These are phyloP conservation scores for Ammodytes dubius DNA, from an alignment of 2,113 vertebrate genomes.

Conservation along the genomic window DNA sequence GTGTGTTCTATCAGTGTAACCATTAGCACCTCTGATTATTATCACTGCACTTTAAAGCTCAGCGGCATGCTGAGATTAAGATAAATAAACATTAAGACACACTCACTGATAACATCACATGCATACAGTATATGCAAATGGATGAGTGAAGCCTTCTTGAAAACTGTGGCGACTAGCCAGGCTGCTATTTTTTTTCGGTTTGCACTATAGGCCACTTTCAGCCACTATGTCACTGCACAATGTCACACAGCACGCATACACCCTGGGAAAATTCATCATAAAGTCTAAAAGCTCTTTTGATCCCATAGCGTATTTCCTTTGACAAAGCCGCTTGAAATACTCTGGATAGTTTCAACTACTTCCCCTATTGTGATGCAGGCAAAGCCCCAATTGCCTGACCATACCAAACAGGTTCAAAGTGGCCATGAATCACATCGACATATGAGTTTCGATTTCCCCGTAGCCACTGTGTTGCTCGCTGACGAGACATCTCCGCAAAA, in stretches of 20 bases:
- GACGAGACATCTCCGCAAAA: constrained; percentile 67
- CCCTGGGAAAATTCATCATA: constrained; percentile 15
- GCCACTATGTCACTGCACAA: constrained; percentile 37
- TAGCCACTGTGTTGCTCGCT: constrained; percentile 27
- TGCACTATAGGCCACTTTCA: constrained; percentile 36
- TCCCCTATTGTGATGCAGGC: not conserved
- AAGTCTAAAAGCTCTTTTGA: constrained; percentile 26
- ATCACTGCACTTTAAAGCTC: constrained; percentile 43
- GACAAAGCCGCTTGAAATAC: constrained; percentile 29
- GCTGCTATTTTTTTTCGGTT: constrained; percentile 12
- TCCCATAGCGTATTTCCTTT: constrained; percentile 29
- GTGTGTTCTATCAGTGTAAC: constrained; percentile 42
- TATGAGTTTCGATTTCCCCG: constrained; percentile 34
- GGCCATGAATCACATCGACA: constrained; percentile 62
- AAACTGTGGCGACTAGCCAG: constrained; percentile 18
- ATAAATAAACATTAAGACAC: constrained; percentile 53
- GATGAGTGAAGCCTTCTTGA: constrained; percentile 36
- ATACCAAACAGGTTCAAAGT: constrained; percentile 38
- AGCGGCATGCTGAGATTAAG: constrained; percentile 43
- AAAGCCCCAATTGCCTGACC: constrained; percentile 21
- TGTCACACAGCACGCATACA: constrained; percentile 30
- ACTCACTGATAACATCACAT: constrained; percentile 35
- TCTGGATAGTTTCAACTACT: constrained; percentile 32
- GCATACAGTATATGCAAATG: not conserved
- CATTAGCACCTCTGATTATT: constrained; percentile 67